Base-by-base conservation (phyloP, 2,797 vertebrate genomes). In the Ceryle rudis region DNA sequence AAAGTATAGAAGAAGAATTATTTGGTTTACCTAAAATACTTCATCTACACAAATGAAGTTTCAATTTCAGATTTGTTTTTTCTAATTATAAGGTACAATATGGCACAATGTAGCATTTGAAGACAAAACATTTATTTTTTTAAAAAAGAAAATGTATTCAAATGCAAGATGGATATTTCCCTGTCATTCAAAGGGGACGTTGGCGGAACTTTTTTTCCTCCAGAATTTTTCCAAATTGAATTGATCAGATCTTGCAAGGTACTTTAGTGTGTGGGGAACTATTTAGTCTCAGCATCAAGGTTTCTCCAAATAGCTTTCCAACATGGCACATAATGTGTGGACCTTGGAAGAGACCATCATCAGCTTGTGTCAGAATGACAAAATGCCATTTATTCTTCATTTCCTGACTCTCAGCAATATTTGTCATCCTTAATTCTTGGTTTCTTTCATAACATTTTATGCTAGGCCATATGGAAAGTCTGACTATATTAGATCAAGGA, bases 391-490 rank as follows among this genome's bases (percentile, higher is more conserved):
- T 82, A 71, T 75, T 75, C 41, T 84, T 72, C 81, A 9, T 69
- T 93, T 89, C 11, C 58, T 62, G 10, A 54, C 51, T 85, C 18
- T 73, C 46, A 73, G 37, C 37, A 82, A 10, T 79, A 79, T 80
- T 91, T 94, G 84, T 87, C 51, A 80, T 73, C 75, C 49, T 51
- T 91, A 87, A 62, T 92, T 84, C 69, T 88, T 49, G 41, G 33
- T 74, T 86, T 89, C 29, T 84, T 97, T 92, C 39, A 94, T 57
- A 88, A 77, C 14, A 46, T 67, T 90, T 90, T 89, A 78, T 90
- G 41, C 10, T 5, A 57, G 72, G 10, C 41, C 65, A 69, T 69
- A 74, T 61, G 73, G 73, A 84, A 95, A 71, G n/a, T 69, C 57
- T 41, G 18, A 51, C 52, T 83, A 25, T 18, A 65, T 61, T 62